Percentiles rank a stretch among this genome's conserved stretches.
Evolutionary conservation across 1,140 invertebrate species (phyloP).

Genomic region (Lordiphosa stackelbergi): DNA sequence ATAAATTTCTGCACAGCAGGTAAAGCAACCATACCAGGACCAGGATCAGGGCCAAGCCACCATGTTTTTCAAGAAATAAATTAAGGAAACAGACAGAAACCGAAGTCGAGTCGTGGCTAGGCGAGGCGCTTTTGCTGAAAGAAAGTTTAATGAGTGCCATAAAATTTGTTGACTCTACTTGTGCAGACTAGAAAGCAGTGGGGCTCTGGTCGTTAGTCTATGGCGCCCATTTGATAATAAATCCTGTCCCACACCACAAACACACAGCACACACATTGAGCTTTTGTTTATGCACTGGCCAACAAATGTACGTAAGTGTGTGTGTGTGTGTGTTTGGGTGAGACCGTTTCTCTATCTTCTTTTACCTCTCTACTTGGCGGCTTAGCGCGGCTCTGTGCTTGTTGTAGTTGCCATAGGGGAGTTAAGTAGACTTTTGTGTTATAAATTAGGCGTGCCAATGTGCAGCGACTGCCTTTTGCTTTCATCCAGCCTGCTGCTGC

Average conservation of each 20-base stretch:
- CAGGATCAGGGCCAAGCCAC: not conserved
- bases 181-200: conserved; percentile 13
- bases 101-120: conserved; percentile 41
- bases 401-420: conserved; percentile 50
- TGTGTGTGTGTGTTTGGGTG: not conserved
- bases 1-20: conserved; percentile 34
- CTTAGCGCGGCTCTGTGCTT: conserved; percentile 24
- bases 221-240: conserved; percentile 73
- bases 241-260: conserved; percentile 48
- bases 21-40: no score
- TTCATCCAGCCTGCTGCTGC: conserved; percentile 6
- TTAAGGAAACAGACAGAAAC: conserved; percentile 8
- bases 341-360: not conserved
- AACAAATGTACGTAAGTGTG: conserved; percentile 32
- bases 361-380: conserved; percentile 37
- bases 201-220: conserved; percentile 62
- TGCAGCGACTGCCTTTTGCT: conserved; percentile 44
- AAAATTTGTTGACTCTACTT: conserved; percentile 71
- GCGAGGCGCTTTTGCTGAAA: conserved; percentile 61
- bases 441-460: conserved; percentile 66
- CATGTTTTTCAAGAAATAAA: conserved; percentile 4
- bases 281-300: conserved; percentile 65
- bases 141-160: conserved; percentile 73
- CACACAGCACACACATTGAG: conserved; percentile 21
- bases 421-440: conserved; percentile 70